Evolutionary conservation across 1,140 invertebrate genomes (phyloP).

Genomic region (Platorchestia sp.): DNA sequence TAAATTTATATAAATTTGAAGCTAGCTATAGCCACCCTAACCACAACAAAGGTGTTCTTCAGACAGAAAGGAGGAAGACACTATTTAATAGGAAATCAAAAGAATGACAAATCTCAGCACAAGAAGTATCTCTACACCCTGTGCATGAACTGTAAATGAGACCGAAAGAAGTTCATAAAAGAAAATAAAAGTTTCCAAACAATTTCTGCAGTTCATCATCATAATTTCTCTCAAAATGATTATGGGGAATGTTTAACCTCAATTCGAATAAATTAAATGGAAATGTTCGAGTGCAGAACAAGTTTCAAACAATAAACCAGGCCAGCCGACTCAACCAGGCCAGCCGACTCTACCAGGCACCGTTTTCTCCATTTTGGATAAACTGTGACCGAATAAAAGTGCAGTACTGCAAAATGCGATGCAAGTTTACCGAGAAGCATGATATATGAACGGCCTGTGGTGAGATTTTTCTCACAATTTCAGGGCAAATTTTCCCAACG

Average conservation of each 20-base stretch:
- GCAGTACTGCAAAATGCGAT: neutral
- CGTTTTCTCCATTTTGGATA: neutral
- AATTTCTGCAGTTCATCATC: no score
- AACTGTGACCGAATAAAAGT: neutral
- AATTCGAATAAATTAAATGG: neutral
- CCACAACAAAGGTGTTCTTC: no score
- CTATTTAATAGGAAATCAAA: no score
- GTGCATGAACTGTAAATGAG: no score
- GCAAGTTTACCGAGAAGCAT: neutral
- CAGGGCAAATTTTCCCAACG: neutral
- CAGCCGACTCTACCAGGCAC: neutral
- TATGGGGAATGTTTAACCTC: neutral
- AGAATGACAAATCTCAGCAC: no score
- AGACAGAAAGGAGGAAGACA: no score
- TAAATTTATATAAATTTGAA: no score
- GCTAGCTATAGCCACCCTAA: no score
- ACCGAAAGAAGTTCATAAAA: no score
- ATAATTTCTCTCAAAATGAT: no score
- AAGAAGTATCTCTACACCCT: no score
- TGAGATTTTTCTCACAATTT: neutral
- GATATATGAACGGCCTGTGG: neutral
- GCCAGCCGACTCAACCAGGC: neutral
- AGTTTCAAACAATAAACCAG: neutral
- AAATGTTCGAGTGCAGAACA: neutral
- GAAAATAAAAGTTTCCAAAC: no score